These are phyloP conservation scores for Napeogenes inachia DNA, from an alignment of 2,888 invertebrate genomes.

Conservation along the genomic window DNA sequence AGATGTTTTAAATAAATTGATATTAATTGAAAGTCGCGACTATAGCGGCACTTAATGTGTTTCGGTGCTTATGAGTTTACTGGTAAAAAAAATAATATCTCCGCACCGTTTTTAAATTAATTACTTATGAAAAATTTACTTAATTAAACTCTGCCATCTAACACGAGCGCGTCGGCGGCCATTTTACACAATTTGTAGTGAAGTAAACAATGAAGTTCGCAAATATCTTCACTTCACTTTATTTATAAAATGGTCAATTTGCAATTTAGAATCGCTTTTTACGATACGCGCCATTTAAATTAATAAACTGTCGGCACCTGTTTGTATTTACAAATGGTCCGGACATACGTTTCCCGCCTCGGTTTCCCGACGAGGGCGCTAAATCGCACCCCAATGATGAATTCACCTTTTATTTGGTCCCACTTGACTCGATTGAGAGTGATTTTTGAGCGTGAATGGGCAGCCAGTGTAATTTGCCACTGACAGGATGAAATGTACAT, in stretches of 20 bases:
- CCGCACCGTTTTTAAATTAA: conserved; percentile 50
- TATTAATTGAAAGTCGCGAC: conserved; percentile 13
- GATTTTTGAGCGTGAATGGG: conserved; percentile 76
- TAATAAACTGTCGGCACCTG: conserved; percentile 71
- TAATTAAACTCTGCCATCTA: conserved; percentile 32
- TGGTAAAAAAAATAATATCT: conserved; percentile 43
- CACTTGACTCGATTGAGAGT: conserved; percentile 74
- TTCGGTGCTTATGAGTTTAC: conserved; percentile 40
- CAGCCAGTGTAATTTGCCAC: conserved; percentile 70
- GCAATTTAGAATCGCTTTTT: conserved; percentile 15
- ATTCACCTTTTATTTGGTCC: conserved; percentile 75
- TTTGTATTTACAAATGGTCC: conserved; percentile 73
- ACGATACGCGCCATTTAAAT: conserved; percentile 55
- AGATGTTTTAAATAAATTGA: conserved; percentile 7
- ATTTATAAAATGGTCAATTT: conserved; percentile 7
- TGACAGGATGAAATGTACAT: conserved; percentile 71
- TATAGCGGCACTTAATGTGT: conserved; percentile 23
- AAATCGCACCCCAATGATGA: conserved; percentile 67
- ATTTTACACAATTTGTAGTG: conserved; percentile 7
- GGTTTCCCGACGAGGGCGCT: conserved; percentile 61
- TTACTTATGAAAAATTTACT: conserved; percentile 36
- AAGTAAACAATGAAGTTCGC: no score
- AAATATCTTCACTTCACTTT: no score
- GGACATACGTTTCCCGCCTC: conserved; percentile 72
- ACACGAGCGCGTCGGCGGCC: conserved; percentile 14